phyloP scores from a whole-genome alignment of 2,797 vertebrate species.

The Sebastiscus albofasciatus region DNA sequence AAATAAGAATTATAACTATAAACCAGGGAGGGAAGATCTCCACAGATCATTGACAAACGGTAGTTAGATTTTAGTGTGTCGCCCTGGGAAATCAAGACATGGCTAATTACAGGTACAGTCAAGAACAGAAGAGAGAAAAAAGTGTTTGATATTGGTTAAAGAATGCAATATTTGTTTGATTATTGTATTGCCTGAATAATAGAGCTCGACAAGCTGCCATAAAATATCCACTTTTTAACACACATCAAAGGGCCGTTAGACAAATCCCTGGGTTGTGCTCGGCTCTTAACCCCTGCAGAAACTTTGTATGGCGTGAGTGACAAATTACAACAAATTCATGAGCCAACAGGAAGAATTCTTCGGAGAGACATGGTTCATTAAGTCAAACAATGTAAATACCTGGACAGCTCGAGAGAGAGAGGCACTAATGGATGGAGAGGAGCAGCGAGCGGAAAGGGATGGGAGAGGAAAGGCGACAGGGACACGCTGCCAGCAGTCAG shows the following conservation, averaged over 20 bases:
- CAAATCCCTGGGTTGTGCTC: slow-evolving; percentile 31
- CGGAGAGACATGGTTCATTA: slow-evolving; percentile 25
- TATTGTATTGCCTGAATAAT: slow-evolving; percentile 40
- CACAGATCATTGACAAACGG: slow-evolving; percentile 13
- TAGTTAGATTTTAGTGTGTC: slow-evolving; percentile 22
- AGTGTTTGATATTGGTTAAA: slow-evolving; percentile 1
- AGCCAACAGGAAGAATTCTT: slow-evolving; percentile 24
- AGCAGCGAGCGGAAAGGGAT: slow-evolving; percentile 65
- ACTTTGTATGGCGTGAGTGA: slow-evolving; percentile 31
- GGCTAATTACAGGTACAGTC: slow-evolving; percentile 36
- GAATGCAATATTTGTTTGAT: slow-evolving; percentile 35
- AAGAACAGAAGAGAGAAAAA: slow-evolving; percentile 1
- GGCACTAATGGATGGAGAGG: slow-evolving; percentile 60
- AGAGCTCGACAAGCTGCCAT: slow-evolving; percentile 16
- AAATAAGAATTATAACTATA: neutral
- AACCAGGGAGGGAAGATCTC: slow-evolving; percentile 2
- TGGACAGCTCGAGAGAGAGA: slow-evolving; percentile 22
- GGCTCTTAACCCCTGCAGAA: slow-evolving; percentile 38
- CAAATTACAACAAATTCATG: slow-evolving; percentile 38
- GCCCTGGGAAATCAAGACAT: slow-evolving; percentile 22
- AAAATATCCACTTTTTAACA: slow-evolving; percentile 32
- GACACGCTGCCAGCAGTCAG: slow-evolving; percentile 67
- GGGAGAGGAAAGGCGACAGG: slow-evolving; percentile 71
- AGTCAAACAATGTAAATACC: slow-evolving; percentile 43
- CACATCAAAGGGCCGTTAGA: slow-evolving; percentile 42